These are phyloP conservation scores for Ophion ventricosus DNA, from an alignment of 2,888 invertebrate genomes.

Conservation along the genomic window DNA sequence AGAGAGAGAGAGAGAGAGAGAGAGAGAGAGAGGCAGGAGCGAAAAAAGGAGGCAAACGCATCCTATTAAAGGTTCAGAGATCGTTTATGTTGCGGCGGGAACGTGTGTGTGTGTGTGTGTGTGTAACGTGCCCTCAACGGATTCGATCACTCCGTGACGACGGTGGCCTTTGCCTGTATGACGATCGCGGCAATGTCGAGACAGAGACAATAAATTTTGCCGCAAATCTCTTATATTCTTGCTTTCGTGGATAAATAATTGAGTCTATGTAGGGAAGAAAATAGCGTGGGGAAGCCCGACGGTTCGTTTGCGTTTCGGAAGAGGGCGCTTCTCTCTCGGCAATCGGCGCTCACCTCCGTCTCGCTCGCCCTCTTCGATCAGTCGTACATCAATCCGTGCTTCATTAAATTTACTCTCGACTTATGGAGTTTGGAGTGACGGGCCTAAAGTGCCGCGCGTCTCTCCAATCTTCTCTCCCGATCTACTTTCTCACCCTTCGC, in stretches of 20 bases:
- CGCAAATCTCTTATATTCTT: slow-evolving; percentile 62
- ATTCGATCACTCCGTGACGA: slow-evolving; percentile 75
- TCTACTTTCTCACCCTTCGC: slow-evolving; percentile 48
- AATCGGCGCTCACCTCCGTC: background rate
- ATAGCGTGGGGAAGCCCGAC: slow-evolving; percentile 8
- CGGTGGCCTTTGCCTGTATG: slow-evolving; percentile 76
- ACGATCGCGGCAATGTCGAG: slow-evolving; percentile 39
- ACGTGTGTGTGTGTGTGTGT: slow-evolving; percentile 57
- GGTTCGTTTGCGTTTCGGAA: background rate
- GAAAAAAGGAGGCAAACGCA: slow-evolving; percentile 75
- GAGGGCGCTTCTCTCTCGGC: slow-evolving; percentile 24
- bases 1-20: slow-evolving; percentile 39
- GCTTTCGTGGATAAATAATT: slow-evolving; percentile 70
- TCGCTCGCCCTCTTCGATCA: slow-evolving; percentile 35
- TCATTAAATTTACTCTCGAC: slow-evolving; percentile 29
- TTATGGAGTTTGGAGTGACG: slow-evolving; percentile 16
- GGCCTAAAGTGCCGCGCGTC: slow-evolving; percentile 36
- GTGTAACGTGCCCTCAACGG: slow-evolving; percentile 72
- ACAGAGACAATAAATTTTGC: slow-evolving; percentile 72
- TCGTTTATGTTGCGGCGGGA: slow-evolving; percentile 68
- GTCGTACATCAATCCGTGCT: slow-evolving; percentile 50
- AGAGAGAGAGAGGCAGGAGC: background rate
- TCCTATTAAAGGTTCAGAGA: slow-evolving; percentile 80
- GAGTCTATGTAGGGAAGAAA: slow-evolving; percentile 62
- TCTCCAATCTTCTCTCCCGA: slow-evolving; percentile 41